Percentiles rank a stretch among this genome's conserved stretches.
Conservation (phyloP, 2,888 invertebrate genomes). For the Eupithecia pulchellata region DNA sequence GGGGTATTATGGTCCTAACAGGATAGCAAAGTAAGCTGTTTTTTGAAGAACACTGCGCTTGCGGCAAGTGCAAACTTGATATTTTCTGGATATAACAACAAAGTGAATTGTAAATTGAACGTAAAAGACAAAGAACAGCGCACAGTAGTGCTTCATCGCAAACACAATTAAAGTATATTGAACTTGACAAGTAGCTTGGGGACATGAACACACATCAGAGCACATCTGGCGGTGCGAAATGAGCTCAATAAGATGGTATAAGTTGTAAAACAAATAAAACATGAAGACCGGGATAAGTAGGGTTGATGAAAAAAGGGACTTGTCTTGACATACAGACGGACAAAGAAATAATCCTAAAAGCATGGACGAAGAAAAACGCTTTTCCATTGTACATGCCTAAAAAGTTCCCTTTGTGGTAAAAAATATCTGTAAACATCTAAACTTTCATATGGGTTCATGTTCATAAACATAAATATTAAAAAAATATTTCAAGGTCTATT, state of each 20-base stretch:
- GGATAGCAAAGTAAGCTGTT: neutral
- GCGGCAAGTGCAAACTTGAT: neutral
- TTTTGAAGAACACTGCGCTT: neutral
- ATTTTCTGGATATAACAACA: neutral
- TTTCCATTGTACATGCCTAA: no score
- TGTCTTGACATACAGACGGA: neutral
- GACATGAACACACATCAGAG: conserved; percentile 14
- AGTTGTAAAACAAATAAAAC: neutral
- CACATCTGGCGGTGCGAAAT: neutral
- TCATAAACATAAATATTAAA: no score
- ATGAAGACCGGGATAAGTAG: neutral
- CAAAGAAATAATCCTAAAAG: neutral
- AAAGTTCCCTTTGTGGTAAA: no score
- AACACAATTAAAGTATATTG: conserved; percentile 41
- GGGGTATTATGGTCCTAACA: no score
- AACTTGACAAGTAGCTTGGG: conserved; percentile 30
- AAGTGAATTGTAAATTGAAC: neutral
- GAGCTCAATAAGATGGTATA: no score
- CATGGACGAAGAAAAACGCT: no score
- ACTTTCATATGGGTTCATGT: no score
- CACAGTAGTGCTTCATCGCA: conserved; percentile 25
- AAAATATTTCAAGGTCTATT: neutral
- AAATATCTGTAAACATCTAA: no score
- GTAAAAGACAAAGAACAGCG: conserved; percentile 17
- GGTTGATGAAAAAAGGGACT: neutral